phyloP scores from a whole-genome alignment of 2,113 vertebrate species.

The Lanius ludovicianus region DNA sequence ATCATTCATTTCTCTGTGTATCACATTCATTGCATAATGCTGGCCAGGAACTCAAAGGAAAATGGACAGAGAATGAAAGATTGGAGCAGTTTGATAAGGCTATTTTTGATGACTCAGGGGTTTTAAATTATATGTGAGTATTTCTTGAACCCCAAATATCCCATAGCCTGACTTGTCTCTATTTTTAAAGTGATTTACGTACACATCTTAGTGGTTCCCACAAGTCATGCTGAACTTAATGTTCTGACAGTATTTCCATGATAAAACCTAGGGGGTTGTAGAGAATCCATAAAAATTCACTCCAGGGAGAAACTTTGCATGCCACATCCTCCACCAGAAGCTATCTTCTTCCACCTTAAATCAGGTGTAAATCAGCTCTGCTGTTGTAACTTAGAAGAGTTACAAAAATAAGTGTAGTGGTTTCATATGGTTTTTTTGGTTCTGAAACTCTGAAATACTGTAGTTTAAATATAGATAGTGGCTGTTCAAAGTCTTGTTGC shows the following conservation, averaged over 20 bases:
- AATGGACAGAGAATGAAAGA: not conserved
- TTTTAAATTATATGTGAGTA: not conserved
- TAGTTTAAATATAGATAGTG: not conserved
- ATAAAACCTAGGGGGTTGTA: slow-evolving; percentile 41
- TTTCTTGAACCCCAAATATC: not conserved
- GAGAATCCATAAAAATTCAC: slow-evolving; percentile 47
- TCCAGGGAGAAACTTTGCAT: slow-evolving; percentile 1
- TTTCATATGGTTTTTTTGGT: not conserved
- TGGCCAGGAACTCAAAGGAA: not conserved
- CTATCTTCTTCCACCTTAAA: slow-evolving; percentile 16
- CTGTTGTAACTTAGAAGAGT: not conserved
- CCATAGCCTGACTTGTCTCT: not conserved
- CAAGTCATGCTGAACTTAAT: slow-evolving; percentile 41
- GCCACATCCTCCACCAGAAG: not conserved
- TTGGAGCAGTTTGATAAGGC: not conserved
- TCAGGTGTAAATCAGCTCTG: slow-evolving; percentile 40
- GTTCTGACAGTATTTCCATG: slow-evolving; percentile 31
- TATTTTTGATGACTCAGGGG: not conserved
- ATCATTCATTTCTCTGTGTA: not conserved
- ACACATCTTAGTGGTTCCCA: not conserved
- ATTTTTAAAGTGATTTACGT: slow-evolving; percentile 4
- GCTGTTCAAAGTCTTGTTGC: not conserved
- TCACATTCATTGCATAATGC: not conserved
- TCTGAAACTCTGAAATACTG: not conserved
- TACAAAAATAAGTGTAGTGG: not conserved